Evolutionary conservation across 2,888 invertebrate genomes (phyloP), one percentile per base, ranked within the genome.

Genomic region (Heterodera filipjevi): DNA sequence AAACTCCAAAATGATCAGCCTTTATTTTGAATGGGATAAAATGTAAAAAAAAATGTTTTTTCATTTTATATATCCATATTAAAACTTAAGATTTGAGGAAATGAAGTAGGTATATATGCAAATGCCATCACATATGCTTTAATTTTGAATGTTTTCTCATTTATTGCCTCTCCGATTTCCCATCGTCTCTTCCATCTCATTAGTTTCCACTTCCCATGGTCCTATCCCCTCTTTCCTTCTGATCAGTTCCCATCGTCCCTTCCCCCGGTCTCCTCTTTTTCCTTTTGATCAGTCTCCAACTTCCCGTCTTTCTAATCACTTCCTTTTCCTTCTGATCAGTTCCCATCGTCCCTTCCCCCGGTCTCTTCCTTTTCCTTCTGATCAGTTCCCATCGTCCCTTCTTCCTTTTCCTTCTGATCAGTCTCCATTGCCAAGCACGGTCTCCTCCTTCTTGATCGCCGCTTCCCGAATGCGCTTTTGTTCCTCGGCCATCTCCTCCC

Each of bases 401-500:
- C 46, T 16, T 14, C 46, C 46, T 19, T n/a, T n/a, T 39, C 59
- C n/a, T 22, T 16, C 8, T 27, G n/a, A 59, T 59, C 59, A 59
- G 59, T 59, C 59, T n/a, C 75, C 75, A 44, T 64, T 75, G 12
- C 75, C 64, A 32, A 75, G 32, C 39, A 44, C 30, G 33, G 64
- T 75, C 30, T 75, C 75, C 33, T 75, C 75, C 68, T 64, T 75
- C 33, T 46, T 64, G 10, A 59, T 33, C 16, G 30, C 39, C 30
- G 39, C 44, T 14, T 75, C 33, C 10, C 66, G 19, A 35, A 75
- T 68, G 44, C 75, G 53, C 76, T 84, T 82, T 76, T 90, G 87
- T 72, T 90, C 88, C 72, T 90, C 90, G 10, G 91, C 91, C 66
- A 92, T 85, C 79, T 91, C 90, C 84, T 92, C 91, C 93, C 93